phyloP scores from a whole-genome alignment of 2,888 invertebrate species.

The Anticlea derivata region DNA sequence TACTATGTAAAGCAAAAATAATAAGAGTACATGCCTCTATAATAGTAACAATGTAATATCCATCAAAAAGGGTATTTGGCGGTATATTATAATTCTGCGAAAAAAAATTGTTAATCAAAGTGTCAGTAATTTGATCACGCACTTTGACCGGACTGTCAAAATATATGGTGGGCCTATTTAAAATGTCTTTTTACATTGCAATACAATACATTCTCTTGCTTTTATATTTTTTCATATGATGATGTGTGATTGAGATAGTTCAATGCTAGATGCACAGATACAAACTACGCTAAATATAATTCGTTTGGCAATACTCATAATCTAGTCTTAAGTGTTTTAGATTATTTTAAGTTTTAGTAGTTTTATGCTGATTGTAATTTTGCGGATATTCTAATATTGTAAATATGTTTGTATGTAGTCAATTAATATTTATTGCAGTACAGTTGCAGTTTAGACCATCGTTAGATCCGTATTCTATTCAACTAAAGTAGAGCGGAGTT shows the following conservation, averaged over 20 bases:
- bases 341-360: slow-evolving; percentile 10
- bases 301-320: slow-evolving; percentile 31
- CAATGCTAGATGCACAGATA: slow-evolving; percentile 5
- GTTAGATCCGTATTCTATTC: not conserved
- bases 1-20: slow-evolving; percentile 12
- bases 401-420: slow-evolving; percentile 9
- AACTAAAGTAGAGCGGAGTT: not conserved
- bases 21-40: slow-evolving; percentile 4
- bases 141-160: no score
- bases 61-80: slow-evolving; percentile 1
- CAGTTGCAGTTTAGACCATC: slow-evolving; percentile 5
- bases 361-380: slow-evolving; percentile 12
- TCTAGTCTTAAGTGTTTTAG: slow-evolving; percentile 20
- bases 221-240: no score
- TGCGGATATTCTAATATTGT: slow-evolving; percentile 9
- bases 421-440: slow-evolving; percentile 21
- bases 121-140: no score
- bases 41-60: not conserved
- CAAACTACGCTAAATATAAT: slow-evolving; percentile 25
- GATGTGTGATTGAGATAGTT: no score
- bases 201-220: no score
- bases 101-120: no score
- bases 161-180: no score
- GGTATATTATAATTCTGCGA: not conserved
- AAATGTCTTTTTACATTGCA: no score